Conservation (phyloP, 2,113 vertebrate species). For the Ctenomys sociabilis region DNA sequence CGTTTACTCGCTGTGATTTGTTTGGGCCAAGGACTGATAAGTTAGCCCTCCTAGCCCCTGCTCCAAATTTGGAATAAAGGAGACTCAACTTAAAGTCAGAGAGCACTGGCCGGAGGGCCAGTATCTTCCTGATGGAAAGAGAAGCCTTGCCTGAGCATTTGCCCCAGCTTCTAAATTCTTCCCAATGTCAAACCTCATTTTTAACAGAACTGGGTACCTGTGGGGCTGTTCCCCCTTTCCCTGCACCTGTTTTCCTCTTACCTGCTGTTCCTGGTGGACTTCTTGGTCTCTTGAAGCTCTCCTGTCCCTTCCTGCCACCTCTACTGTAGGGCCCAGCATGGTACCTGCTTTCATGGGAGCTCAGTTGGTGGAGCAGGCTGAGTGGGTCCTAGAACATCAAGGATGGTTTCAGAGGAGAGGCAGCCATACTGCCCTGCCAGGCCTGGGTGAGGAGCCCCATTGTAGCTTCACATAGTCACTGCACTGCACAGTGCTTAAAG, state of each 20-base stretch:
- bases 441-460: neutral
- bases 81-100: neutral
- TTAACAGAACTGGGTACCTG: neutral
- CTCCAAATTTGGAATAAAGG: neutral
- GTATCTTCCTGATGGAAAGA: neutral
- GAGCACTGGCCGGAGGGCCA: neutral
- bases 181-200: neutral
- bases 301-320: neutral
- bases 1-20: neutral
- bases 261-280: neutral
- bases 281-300: neutral
- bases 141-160: neutral
- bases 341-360: neutral
- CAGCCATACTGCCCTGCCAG: too few relatives aligned
- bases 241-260: neutral
- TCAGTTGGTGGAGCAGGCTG: accelerated
- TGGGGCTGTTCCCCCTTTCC: too few relatives aligned
- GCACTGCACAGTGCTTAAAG: neutral
- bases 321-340: neutral
- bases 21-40: neutral
- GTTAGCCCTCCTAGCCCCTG: neutral
- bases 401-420: neutral
- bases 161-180: neutral
- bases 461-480: neutral
- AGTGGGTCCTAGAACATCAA: neutral